Percentiles rank a stretch among this genome's conserved stretches.
These are phyloP conservation scores for Peromyscus californicus DNA, from an alignment of 2,113 vertebrate species.

Conservation along the genomic window DNA sequence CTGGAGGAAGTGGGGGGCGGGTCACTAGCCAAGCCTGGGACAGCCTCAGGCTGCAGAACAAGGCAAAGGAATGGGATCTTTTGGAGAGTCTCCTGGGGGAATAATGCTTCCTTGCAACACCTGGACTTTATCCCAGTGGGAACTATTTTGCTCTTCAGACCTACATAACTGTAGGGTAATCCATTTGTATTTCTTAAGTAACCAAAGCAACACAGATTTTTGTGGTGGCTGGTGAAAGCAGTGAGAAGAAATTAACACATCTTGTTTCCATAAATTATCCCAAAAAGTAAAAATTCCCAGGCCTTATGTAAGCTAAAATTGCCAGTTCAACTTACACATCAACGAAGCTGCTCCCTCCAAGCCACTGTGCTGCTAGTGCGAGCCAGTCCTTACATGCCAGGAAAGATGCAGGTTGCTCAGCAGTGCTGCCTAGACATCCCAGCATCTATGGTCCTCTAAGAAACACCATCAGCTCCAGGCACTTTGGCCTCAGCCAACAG, in stretches of 20 bases:
- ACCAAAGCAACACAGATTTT: neutral
- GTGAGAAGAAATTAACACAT: neutral
- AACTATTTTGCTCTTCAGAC: neutral
- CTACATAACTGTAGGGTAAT: neutral
- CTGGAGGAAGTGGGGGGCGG: neutral
- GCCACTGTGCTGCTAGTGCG: neutral
- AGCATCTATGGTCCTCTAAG: neutral
- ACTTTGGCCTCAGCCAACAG: neutral
- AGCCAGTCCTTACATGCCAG: neutral
- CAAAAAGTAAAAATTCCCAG: neutral
- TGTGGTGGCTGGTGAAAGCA: neutral
- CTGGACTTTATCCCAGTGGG: neutral
- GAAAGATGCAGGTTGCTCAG: neutral
- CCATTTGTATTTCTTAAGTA: neutral
- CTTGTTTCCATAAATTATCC: conserved; percentile 1
- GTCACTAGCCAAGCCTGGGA: neutral
- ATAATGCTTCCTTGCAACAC: no score
- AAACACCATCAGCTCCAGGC: neutral
- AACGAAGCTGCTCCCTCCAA: neutral
- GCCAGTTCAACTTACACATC: neutral
- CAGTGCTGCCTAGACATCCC: neutral
- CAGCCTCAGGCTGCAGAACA: neutral
- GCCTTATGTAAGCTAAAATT: neutral
- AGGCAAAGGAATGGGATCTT: neutral
- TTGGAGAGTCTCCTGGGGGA: neutral